Evolutionary conservation across 2,113 vertebrate genomes (phyloP), one percentile per base, ranked within the genome.

Genomic region (Colossoma macropomum): DNA sequence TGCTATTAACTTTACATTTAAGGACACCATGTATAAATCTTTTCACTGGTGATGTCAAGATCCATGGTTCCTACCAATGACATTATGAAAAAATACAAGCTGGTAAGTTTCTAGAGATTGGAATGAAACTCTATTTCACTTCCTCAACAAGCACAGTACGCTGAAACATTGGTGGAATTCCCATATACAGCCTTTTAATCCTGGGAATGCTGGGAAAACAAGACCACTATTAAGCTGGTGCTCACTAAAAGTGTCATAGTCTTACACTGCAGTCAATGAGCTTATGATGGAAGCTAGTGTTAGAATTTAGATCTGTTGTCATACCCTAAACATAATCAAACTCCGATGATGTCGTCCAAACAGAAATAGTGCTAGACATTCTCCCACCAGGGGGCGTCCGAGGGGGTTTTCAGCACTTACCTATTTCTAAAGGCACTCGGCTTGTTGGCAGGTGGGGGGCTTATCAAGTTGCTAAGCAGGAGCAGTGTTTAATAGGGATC

Each of bases 391-490:
- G 27, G 71, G 16, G 34, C 52, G 13, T 71, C 66, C 32, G 32
- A 38, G 69, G 66, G 0, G 54, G 9, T 15, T 83, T 69, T 82
- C 75, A 81, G 2, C 77, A 91, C 88, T 90, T 90, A 90, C 91
- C 89, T 89, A 62, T 25, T 77, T 41, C 21, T 25, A 38, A 68
- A 56, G 28, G 28, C 45, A 34, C 27, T 32, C 52, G 54, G 52
- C n/a, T 65, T 16, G 68, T 60, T 65, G 74, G 77, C 63, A 74
- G 52, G 28, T 25, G 79, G 60, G 72, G 70, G 27, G 65, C 82
- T 77, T 73, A 78, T 81, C 79, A 60, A n/a, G 81, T 84, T 83
- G 73, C 83, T 81, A 70, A 77, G 84, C 74, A 69, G 66, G 79
- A 45, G 62, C 54, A 21, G 65, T 68, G 73, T 83, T 81, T 86